Evolutionary conservation across 2,888 invertebrate species (phyloP), one percentile per base, ranked within the genome.

Genomic region (Patella depressa): DNA sequence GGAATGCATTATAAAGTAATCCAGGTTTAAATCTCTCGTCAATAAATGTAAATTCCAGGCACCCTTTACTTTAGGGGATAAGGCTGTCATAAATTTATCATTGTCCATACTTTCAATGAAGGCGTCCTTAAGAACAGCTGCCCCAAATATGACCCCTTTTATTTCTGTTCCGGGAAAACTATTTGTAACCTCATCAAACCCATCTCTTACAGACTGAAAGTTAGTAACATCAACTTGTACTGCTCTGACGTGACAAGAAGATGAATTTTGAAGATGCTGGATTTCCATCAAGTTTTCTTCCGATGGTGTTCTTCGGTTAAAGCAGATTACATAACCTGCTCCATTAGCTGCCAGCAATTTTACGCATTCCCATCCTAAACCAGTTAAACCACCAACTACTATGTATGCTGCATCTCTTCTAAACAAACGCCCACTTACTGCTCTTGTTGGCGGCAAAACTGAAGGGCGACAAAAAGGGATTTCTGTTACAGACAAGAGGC

Each of bases 381-480:
- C 88, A 5, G 85, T 86, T 14, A 85, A 79, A 2, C 88, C 87
- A 14, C 88, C 88, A 11, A 86, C 82, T n/a, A 86, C 81, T 11
- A 87, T 72, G 74, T 88, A 88, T n/a, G 79, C 76, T 29, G 82
- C 80, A 53, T 84, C 75, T 34, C 75, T 70, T 24, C 83, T 71
- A 71, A 87, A 82, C 0, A 85, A 69, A 14, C 79, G 78, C 9
- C 73, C 57, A 7, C n/a, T 19, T 19, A n/a, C 65, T 17, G 65
- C 65, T 19, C 11, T 59, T 59, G 19, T 19, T n/a, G 65, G 65
- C 34, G 34, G 34, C 34, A 34, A 34, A 34, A 34, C 34, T 34
- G 34, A 34, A 34, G 34, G 34, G 34, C 34, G 34, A 34, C 34
- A 5, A 34, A 34, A 34, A 5, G 34, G 4, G 34, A 34, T 34